Percentiles rank a stretch among this genome's conserved stretches.
phyloP scores from a whole-genome alignment of 2,113 vertebrate species.

The Hippocampus mohnikei region DNA sequence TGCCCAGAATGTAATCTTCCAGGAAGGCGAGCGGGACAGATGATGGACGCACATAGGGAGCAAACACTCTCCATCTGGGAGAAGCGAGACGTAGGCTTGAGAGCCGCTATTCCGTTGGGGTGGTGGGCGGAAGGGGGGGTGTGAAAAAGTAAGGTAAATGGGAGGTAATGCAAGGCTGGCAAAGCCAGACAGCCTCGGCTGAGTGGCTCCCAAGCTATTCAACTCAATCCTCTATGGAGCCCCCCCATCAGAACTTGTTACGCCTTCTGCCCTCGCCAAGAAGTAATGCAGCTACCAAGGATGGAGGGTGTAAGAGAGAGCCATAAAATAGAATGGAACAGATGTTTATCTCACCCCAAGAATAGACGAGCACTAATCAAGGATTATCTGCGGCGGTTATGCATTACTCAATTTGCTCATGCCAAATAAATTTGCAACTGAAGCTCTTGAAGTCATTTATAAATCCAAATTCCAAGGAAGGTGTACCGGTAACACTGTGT shows the following conservation, averaged over 20 bases:
- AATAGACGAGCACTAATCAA: constrained; percentile 40
- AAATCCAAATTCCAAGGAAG: no score
- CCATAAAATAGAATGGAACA: constrained; percentile 58
- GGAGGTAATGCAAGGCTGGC: constrained; percentile 68
- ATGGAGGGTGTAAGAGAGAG: constrained; percentile 39
- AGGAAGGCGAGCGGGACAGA: constrained; percentile 54
- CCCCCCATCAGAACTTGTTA: constrained; percentile 62
- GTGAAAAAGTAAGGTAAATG: constrained; percentile 63
- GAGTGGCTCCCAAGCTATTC: constrained; percentile 61
- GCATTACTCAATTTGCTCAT: constrained; percentile 26
- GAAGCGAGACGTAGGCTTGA: constrained; percentile 65
- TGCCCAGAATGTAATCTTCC: constrained; percentile 70
- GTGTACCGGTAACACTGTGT: no score
- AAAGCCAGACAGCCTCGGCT: constrained; percentile 61
- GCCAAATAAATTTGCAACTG: not conserved
- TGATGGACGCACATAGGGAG: constrained; percentile 60
- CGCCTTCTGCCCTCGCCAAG: constrained; percentile 37
- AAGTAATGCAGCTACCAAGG: constrained; percentile 49
- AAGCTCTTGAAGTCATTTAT: not conserved
- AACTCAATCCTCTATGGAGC: constrained; percentile 64
- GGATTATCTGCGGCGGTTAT: constrained; percentile 45
- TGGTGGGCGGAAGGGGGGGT: constrained; percentile 24
- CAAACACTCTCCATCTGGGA: constrained; percentile 70
- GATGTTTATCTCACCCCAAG: constrained; percentile 58
- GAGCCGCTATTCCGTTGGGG: constrained; percentile 65